Base-by-base conservation (phyloP, 2,113 vertebrate genomes). In the Oncorhynchus clarkii region DNA sequence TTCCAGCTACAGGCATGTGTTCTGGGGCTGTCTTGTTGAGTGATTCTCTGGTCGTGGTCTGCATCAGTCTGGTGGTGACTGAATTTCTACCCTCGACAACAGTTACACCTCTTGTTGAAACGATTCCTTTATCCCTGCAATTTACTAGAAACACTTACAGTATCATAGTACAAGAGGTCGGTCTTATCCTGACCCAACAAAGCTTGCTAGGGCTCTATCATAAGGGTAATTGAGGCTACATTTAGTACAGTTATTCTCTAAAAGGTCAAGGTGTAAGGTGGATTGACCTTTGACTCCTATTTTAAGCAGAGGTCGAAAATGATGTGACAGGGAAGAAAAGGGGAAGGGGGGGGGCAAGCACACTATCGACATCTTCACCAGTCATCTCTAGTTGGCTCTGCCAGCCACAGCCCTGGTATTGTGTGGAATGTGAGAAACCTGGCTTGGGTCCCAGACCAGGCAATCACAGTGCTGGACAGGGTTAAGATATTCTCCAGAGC, bases 341-440 rank as follows among this genome's bases (percentile, higher is more conserved):
- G 5, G 66, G 34, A 4, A 16, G 31, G 31, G 31, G 31, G 6
- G 20, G 22, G 51, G 70, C 74, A 76, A 71, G 67, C n/a, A 49
- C 70, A 69, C 68, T 75, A 77, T 79, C 72, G 70, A 70, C 71
- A 77, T 80, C 72, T 75, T 60, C 60, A 73, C 65, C 29, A 73
- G 77, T 82, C 29, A 75, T 79, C 69, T 78, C 5, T 12, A 67
- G 78, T 67, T 64, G 71, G 27, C 60, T 31, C 76, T 88, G 84
- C 86, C 84, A 82, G 70, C 76, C 80, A 60, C 67, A 72, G 71
- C 45, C 31, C 26, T 81, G 78, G 85, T 84, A 86, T 73, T 81
- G 76, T 71, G 18, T 60, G 83, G 83, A 88, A 88, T 82, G 84
- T 86, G 84, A 88, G 87, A 88, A 80, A 73, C 51, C 75, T 91